A percentile compares a stretch with the other conserved stretches of the same genome.
Conservation (phyloP, 2,888 invertebrate species). For the Dasypolia templi region DNA sequence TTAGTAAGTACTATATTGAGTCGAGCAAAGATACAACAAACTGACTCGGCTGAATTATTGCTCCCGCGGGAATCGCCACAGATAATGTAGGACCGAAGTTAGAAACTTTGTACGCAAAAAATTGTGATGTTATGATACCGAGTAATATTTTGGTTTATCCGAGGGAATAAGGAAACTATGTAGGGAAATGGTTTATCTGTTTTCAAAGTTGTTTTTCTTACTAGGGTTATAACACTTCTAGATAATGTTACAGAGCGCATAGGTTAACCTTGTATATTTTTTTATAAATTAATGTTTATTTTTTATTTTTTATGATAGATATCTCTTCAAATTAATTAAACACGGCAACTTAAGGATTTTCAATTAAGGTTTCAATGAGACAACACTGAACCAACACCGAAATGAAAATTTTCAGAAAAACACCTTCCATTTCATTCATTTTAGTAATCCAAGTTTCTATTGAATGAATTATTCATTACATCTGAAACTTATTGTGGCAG, state of each 20-base stretch:
- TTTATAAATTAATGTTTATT: too few relatives aligned
- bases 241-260: neutral
- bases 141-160: constrained; percentile 55
- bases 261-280: too few relatives aligned
- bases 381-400: neutral
- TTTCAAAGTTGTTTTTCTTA: constrained; percentile 26
- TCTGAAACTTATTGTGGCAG: neutral
- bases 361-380: neutral
- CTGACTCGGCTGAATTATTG: constrained; percentile 71
- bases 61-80: constrained; percentile 67
- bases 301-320: too few relatives aligned
- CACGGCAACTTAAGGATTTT: neutral
- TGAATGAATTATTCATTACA: constrained; percentile 24
- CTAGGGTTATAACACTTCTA: too few relatives aligned
- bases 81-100: constrained; percentile 70
- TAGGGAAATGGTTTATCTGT: constrained; percentile 36
- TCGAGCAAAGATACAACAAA: constrained; percentile 64
- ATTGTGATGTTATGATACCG: constrained; percentile 68
- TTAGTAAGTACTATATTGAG: constrained; percentile 25
- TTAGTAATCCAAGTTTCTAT: neutral
- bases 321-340: neutral
- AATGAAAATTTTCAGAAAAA: neutral
- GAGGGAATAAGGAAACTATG: constrained; percentile 34
- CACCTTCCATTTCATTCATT: neutral
- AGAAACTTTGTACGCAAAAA: constrained; percentile 71